Evolutionary conservation across 1,140 invertebrate genomes (phyloP).

Genomic region (Pseudomyrmex cubaensis): DNA sequence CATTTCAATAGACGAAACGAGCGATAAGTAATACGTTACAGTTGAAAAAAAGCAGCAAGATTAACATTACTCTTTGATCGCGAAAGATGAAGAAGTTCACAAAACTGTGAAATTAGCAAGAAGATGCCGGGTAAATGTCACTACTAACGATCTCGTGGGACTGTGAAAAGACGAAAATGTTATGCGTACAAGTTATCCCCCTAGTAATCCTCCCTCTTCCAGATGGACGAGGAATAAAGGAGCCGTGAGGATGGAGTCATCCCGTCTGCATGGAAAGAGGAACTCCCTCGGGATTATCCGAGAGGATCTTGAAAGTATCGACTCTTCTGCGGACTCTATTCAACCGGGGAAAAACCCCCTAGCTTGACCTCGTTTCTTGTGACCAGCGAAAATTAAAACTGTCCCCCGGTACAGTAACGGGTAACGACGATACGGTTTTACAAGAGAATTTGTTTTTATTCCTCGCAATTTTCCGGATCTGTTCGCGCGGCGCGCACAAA

Average conservation of each 20-base stretch:
- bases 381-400: conserved; percentile 37
- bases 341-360: conserved; percentile 7
- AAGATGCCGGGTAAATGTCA: conserved; percentile 44
- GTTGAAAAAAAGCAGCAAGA: background rate
- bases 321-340: conserved; percentile 39
- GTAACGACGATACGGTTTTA: background rate
- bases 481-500: background rate
- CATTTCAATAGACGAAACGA: too few relatives aligned
- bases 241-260: background rate
- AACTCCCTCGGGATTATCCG: conserved; percentile 48
- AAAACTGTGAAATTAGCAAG: conserved; percentile 24
- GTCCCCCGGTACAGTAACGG: conserved; percentile 1
- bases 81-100: background rate
- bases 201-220: conserved; percentile 56
- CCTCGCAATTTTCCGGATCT: conserved; percentile 12
- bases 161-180: conserved; percentile 23
- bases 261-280: background rate
- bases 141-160: conserved; percentile 52
- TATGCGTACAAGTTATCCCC: conserved; percentile 38
- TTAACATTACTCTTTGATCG: background rate
- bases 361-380: background rate
- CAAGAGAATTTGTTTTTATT: conserved; percentile 39
- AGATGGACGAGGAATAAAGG: conserved; percentile 34
- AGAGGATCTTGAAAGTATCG: conserved; percentile 39
- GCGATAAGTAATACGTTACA: background rate